Percentiles rank a stretch among this genome's conserved stretches.
phyloP scores from a whole-genome alignment of 1,140 invertebrate species.

The Penaeus japonicus region DNA sequence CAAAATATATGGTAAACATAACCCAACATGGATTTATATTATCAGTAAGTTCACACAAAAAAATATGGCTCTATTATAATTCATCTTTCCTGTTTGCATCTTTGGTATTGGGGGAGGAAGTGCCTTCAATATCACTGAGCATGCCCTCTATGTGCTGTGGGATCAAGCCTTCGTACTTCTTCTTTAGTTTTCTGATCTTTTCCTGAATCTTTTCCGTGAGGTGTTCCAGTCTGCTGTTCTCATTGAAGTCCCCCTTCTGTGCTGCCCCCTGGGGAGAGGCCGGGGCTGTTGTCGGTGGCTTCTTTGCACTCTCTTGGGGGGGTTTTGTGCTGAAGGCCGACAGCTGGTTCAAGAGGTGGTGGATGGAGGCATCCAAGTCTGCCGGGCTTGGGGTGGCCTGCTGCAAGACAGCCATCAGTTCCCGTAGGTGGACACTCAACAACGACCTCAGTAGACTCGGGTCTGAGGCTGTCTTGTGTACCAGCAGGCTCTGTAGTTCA shows the following conservation, averaged over 20 bases:
- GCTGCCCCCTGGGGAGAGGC: background rate
- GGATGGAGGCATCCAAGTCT: conserved; percentile 31
- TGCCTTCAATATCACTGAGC: background rate
- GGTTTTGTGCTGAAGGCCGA: conserved; percentile 8
- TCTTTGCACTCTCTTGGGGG: background rate
- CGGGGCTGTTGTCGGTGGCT: background rate
- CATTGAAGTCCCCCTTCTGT: conserved; percentile 39
- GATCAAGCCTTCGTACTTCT: conserved; percentile 10
- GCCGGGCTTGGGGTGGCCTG: conserved; percentile 24
- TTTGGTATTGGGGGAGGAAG: conserved; percentile 36
- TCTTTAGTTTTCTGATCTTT: conserved; percentile 39
- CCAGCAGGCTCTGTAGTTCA: conserved; percentile 42
- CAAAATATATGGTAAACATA: conserved; percentile 38
- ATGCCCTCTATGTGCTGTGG: background rate
- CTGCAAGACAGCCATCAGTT: conserved; percentile 43
- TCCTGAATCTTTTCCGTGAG: conserved; percentile 32
- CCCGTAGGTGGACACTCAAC: conserved; percentile 42
- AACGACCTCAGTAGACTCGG: conserved; percentile 38
- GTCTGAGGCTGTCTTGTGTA: conserved; percentile 49
- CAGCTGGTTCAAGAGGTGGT: conserved; percentile 30
- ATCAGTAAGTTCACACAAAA: background rate
- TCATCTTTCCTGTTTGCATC: conserved; percentile 45
- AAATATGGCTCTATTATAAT: conserved; percentile 53
- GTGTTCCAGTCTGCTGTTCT: conserved; percentile 30
- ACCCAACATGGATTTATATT: too few species aligned